Conservation (phyloP, 2,113 vertebrate species). For the Henicopernis longicauda region DNA sequence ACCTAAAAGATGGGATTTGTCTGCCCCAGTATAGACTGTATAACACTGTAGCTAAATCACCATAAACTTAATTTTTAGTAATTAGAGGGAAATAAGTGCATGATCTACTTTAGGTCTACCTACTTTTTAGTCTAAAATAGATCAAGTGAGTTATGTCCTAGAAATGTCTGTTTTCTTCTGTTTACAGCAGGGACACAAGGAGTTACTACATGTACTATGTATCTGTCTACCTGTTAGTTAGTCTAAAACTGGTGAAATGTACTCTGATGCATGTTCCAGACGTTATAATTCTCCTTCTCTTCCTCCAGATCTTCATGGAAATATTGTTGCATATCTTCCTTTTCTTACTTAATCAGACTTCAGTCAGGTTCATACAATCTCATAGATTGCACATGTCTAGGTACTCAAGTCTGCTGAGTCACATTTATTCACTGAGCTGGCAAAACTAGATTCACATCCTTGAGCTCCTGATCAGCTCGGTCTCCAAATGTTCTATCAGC, state of each 20-base stretch:
- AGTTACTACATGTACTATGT: not conserved
- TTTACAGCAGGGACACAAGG: not conserved
- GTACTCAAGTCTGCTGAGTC: not conserved
- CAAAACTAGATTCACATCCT: not conserved
- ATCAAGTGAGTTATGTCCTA: not conserved
- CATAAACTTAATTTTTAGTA: not conserved
- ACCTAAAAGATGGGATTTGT: not conserved
- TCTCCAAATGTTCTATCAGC: not conserved
- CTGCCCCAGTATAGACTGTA: not conserved
- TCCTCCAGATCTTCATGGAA: not conserved
- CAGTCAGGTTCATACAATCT: not conserved
- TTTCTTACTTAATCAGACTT: not conserved
- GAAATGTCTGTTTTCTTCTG: not conserved
- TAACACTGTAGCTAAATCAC: not conserved
- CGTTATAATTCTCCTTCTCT: not conserved
- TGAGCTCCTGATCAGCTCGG: not conserved
- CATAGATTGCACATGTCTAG: not conserved
- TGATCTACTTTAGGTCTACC: not conserved
- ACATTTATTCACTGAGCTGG: not conserved
- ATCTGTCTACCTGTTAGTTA: not conserved
- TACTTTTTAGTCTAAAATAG: not conserved
- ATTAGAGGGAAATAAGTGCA: not conserved
- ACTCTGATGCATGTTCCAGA: not conserved
- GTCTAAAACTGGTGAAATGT: not conserved
- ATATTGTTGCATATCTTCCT: not conserved